phyloP scores from a whole-genome alignment of 2,113 vertebrate species.

The Ammodytes dubius region DNA sequence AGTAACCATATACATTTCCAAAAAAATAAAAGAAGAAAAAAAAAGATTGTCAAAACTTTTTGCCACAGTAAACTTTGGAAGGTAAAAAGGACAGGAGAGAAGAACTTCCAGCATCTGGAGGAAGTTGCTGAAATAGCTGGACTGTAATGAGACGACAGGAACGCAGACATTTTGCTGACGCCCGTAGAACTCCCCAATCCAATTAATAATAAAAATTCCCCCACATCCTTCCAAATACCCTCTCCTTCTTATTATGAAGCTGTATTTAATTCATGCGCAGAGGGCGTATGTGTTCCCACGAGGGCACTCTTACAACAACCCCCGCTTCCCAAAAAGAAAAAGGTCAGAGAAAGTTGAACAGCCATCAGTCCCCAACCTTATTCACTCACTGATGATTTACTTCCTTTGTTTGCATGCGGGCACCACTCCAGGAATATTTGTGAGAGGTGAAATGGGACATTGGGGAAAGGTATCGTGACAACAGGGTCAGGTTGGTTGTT shows the following conservation, averaged over 20 bases:
- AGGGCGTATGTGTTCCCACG: slow-evolving; percentile 37
- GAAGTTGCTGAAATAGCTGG: slow-evolving; percentile 75
- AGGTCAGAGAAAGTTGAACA: slow-evolving; percentile 71
- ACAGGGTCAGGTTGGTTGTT: slow-evolving; percentile 46
- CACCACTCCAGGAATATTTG: slow-evolving; percentile 24
- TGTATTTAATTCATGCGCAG: slow-evolving; percentile 44
- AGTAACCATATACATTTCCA: background rate
- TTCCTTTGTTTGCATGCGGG: slow-evolving; percentile 36
- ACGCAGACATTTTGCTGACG: slow-evolving; percentile 74
- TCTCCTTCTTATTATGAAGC: slow-evolving; percentile 26
- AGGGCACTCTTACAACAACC: slow-evolving; percentile 19
- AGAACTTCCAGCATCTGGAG: slow-evolving; percentile 54
- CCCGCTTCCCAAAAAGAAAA: slow-evolving; percentile 27
- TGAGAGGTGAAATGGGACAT: slow-evolving; percentile 40
- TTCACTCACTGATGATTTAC: slow-evolving; percentile 67
- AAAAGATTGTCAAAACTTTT: slow-evolving; percentile 25
- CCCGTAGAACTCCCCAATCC: slow-evolving; percentile 53
- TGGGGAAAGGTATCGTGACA: slow-evolving; percentile 16
- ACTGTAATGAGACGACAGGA: slow-evolving; percentile 77
- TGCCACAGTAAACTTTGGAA: slow-evolving; percentile 32
- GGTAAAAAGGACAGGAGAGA: slow-evolving; percentile 9
- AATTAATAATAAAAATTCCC: slow-evolving; percentile 69
- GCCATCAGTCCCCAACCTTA: slow-evolving; percentile 52
- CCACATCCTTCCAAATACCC: slow-evolving; percentile 25
- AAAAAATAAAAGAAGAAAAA: slow-evolving; percentile 13